Evolutionary conservation across 2,888 invertebrate genomes (phyloP).

Genomic region (Arge pagana): DNA sequence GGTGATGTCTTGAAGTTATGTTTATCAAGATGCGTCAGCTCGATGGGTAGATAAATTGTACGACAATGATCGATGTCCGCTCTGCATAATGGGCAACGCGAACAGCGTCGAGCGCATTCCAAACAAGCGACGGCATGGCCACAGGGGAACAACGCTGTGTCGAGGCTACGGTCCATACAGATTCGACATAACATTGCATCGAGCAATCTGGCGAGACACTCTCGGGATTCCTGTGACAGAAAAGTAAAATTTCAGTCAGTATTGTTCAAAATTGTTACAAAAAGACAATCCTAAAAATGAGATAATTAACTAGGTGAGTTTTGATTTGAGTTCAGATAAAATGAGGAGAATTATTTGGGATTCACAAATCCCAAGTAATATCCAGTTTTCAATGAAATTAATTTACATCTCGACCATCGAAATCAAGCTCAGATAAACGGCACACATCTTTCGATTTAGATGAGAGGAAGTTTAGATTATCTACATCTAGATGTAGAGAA

Average conservation of each 20-base stretch:
- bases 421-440: no score
- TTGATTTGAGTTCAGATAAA: no score
- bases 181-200: conserved; percentile 82
- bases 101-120: conserved; percentile 75
- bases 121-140: conserved; percentile 85
- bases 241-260: no score
- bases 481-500: no score
- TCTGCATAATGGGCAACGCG: conserved; percentile 77
- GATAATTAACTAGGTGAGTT: no score
- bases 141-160: conserved; percentile 85
- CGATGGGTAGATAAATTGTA: conserved; percentile 72
- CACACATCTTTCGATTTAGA: no score
- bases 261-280: no score
- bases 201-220: conserved; percentile 62
- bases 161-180: conserved; percentile 84
- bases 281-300: no score
- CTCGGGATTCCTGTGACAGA: conserved; percentile 63
- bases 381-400: no score
- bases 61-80: conserved; percentile 71
- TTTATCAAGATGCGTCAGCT: conserved; percentile 58
- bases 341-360: no score
- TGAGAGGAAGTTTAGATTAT: no score
- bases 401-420: background rate
- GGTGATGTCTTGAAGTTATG: conserved; percentile 42
- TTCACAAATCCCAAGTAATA: no score